Evolutionary conservation across 1,140 invertebrate species (phyloP), one percentile per base, ranked within the genome.

Genomic region (Trichonephila inaurata): DNA sequence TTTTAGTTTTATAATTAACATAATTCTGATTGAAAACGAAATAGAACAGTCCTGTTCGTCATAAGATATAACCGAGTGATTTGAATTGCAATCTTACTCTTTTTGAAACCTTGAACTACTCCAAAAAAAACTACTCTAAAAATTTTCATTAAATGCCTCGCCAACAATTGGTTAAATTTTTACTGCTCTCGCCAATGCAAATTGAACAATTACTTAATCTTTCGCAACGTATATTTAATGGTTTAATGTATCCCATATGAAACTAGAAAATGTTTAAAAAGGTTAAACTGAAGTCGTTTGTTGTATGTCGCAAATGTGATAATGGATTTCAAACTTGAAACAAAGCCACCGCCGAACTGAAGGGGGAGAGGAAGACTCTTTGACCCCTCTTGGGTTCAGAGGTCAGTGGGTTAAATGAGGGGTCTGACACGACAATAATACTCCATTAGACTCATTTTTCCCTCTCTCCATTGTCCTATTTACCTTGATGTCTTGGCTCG

Each of bases 331-430:
- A 77, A 51, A 77, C 69, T 16, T 40, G 28, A 77, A 77, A 77
- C 69, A 77, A 77, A 77, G 69, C 28, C 14, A 28, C 4, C 24
- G 5, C 28, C 69, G 69, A 77, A 40, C 18, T 28, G 69, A 14
- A 19, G 14, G 69, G 28, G 24, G 24, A 28, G 3, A 33, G 28
- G 64, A n/a, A 69, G 66, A 3, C 66, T 51, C 61, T 64, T 40
- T 60, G 21, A 64, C 58, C 91, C 91, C 40, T 33, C n/a, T 12
- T 10, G 24, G 64, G 83, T 33, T 92, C 91, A 87, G 21, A 66
- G 91, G 33, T 86, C 81, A 92, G 82, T 92, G 91, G 91, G 91
- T 92, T 92, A 92, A 92, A 92, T 66, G 81, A 83, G 61, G 81
- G 77, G 60, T 77, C 72, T 91, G 89, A 28, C 69, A 81, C 33